phyloP scores from a whole-genome alignment of 92 coral and sea anemone genomes.

The Isaurus tuberculatus region DNA sequence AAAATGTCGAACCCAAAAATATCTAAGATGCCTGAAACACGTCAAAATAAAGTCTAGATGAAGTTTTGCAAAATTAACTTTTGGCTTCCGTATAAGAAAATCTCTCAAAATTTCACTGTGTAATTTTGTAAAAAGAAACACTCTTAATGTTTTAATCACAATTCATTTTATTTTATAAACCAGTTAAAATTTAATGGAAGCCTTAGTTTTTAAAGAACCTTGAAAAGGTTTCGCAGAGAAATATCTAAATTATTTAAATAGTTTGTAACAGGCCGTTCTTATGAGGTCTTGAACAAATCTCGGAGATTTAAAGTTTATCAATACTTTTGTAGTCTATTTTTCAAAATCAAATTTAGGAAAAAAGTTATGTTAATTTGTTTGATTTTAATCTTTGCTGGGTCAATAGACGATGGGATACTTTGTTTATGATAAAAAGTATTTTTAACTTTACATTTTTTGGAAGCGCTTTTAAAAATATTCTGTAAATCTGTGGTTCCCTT shows the following conservation, averaged over 20 bases:
- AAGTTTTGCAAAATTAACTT: not conserved
- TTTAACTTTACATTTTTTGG: too few species aligned
- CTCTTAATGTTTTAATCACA: not conserved
- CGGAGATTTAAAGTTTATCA: not conserved
- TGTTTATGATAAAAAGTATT: not conserved
- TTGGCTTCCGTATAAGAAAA: too few species aligned
- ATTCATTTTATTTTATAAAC: too few species aligned
- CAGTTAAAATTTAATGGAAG: not conserved
- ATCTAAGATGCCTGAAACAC: not conserved
- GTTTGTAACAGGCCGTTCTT: too few species aligned
- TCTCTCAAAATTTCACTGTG: too few species aligned
- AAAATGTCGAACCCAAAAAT: constrained; percentile 18
- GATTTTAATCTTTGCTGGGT: not conserved
- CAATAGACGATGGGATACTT: not conserved
- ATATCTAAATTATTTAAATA: too few species aligned
- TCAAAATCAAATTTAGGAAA: not conserved
- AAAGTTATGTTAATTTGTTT: not conserved
- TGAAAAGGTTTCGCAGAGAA: not conserved
- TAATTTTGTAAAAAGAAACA: too few species aligned
- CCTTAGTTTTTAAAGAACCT: not conserved
- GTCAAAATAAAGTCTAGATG: not conserved
- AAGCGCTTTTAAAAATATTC: too few species aligned
- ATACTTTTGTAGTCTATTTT: not conserved
- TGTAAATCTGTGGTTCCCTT: too few species aligned
- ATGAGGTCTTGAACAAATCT: not conserved